Base-by-base conservation (phyloP, 1,140 invertebrate species). In the Octopus bimaculoides region DNA sequence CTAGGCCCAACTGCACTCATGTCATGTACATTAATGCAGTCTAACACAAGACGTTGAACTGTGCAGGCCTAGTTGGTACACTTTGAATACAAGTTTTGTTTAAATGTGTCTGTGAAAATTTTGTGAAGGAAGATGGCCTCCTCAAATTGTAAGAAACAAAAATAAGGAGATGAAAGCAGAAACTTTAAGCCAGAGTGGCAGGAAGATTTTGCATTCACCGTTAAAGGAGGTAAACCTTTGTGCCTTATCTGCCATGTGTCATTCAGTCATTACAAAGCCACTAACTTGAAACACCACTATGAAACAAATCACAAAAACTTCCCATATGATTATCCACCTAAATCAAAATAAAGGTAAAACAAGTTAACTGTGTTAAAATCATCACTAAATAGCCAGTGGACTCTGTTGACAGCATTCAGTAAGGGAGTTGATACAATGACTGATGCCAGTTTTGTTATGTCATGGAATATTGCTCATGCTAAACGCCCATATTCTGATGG, bases 211-310 rank as follows among this genome's bases (percentile, higher is more conserved):
- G 54, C 10, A 78, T 4, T 78, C 53, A 66, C 20, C n/a, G 17
- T 69, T 54, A 54, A 78, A n/a, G 54, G 77, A 78, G 41, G 17
- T 26, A 26, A 53, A 76, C 52, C 75, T 53, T 12, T 41, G 75
- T 76, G 26, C 26, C 26, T 41, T 41, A 41, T 41, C 26, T 41
- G 26, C 26, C 26, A 41, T 41, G 26, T 41, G 26, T 41, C 26
- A 41, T 3, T 41, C 26, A 41, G 26, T 41, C 26, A 41, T 41
- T 41, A 41, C 26, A 66, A 66, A 66, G 61, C 61, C 61, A 66
- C 1, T 66, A 66, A 66, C n/a, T 1, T 66, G 61, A 66, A 66
- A 66, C 61, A 1, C n/a, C 2, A 66, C 1, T 66, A 66, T 66
- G 61, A 66, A 66, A 66, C 61, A 66, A 66, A 66, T 66, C 61